phyloP scores from a whole-genome alignment of 2,797 vertebrate species.

The Anomalospiza imberbis region DNA sequence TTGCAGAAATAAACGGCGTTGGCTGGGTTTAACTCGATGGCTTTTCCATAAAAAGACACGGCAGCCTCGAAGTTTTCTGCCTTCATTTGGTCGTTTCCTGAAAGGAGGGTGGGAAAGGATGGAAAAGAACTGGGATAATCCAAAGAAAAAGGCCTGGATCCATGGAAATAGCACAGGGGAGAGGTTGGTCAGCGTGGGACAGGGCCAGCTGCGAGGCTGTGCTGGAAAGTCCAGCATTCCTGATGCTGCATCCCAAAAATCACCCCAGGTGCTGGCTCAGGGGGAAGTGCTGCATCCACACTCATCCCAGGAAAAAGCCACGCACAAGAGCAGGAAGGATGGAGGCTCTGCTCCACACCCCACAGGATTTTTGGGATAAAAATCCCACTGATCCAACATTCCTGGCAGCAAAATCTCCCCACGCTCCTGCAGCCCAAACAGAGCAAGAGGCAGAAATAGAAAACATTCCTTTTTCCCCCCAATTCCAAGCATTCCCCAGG shows the following conservation, averaged over 20 bases:
- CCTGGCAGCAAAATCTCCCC: background rate
- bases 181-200: background rate
- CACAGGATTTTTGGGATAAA: fast-evolving
- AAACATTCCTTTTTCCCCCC: fast-evolving
- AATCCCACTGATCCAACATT: background rate
- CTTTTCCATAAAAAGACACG: slow-evolving; percentile 90
- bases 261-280: background rate
- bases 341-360: background rate
- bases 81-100: slow-evolving; percentile 97
- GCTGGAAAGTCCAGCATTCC: background rate
- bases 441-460: background rate
- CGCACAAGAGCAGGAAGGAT: background rate
- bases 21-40: slow-evolving; percentile 88
- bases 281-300: background rate
- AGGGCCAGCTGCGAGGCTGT: background rate
- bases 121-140: fast-evolving
- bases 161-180: background rate
- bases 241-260: background rate
- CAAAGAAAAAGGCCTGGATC: background rate
- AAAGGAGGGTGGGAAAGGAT: background rate
- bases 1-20: slow-evolving; percentile 98
- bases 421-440: fast-evolving
- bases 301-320: background rate
- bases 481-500: background rate
- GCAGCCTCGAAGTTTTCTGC: slow-evolving; percentile 90